Conservation (phyloP, 2,888 invertebrate genomes). For the Pelosia muscerda region DNA sequence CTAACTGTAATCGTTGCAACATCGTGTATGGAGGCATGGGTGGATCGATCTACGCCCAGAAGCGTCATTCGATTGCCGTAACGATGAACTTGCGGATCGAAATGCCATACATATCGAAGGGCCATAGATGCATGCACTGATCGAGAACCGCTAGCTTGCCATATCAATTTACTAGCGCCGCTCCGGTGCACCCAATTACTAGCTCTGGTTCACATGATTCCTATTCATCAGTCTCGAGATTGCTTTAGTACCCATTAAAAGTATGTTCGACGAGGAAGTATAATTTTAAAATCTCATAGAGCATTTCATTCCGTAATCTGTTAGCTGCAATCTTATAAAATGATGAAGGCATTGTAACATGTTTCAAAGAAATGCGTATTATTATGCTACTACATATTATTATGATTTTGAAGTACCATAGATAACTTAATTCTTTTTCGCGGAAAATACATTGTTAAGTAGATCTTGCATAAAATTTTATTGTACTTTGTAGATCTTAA, state of each 20-base stretch:
- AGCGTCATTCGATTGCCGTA: conserved; percentile 62
- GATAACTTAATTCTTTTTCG: not conserved
- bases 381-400: too few relatives aligned
- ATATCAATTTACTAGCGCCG: conserved; percentile 83
- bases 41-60: conserved; percentile 63
- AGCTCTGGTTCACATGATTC: conserved; percentile 81
- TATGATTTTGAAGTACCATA: not conserved
- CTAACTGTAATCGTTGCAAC: conserved; percentile 81
- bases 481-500: too few relatives aligned
- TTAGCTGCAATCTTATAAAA: not conserved
- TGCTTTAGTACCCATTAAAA: conserved; percentile 60
- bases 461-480: too few relatives aligned
- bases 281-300: conserved; percentile 35
- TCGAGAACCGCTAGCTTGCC: conserved; percentile 80
- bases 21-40: conserved; percentile 49
- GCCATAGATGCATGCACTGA: conserved; percentile 72
- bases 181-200: conserved; percentile 83
- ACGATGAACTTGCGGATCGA: conserved; percentile 58
- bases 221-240: conserved; percentile 71
- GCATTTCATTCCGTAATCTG: not conserved
- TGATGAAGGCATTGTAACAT: not conserved
- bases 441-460: too few relatives aligned
- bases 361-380: not conserved
- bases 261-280: conserved; percentile 48
- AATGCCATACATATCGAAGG: conserved; percentile 66